phyloP scores from a whole-genome alignment of 1,140 invertebrate species.

The Plutomurus gul region DNA sequence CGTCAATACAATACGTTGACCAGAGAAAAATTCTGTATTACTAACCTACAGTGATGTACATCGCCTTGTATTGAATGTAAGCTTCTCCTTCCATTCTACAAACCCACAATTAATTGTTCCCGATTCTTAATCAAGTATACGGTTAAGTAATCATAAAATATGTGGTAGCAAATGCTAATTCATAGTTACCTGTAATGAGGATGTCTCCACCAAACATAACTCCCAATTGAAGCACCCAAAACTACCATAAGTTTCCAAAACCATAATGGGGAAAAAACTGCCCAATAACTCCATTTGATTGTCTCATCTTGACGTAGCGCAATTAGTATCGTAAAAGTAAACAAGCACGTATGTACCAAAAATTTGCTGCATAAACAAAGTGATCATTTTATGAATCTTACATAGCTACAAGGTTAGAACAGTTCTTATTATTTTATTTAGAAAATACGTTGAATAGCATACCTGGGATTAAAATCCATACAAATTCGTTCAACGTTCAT shows the following conservation, averaged over 20 bases:
- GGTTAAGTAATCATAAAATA: background rate
- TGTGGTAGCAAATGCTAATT: background rate
- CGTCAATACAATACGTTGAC: too few relatives aligned
- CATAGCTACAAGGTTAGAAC: background rate
- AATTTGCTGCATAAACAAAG: constrained; percentile 80
- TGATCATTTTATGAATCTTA: background rate
- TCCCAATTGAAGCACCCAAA: constrained; percentile 82
- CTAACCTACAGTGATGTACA: constrained; percentile 45
- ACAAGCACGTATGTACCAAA: constrained; percentile 87
- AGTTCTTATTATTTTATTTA: background rate
- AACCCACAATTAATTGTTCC: constrained; percentile 34
- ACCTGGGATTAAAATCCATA: constrained; percentile 92
- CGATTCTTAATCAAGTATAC: background rate
- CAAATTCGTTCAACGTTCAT: constrained; percentile 89
- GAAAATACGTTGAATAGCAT: constrained; percentile 53
- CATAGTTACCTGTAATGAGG: constrained; percentile 80
- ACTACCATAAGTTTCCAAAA: constrained; percentile 94
- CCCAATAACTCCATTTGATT: constrained; percentile 91
- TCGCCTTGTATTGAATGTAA: constrained; percentile 92
- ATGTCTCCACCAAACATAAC: constrained; percentile 92
- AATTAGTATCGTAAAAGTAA: constrained; percentile 87
- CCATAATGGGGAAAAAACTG: constrained; percentile 93
- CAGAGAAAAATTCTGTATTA: too few relatives aligned
- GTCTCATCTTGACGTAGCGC: constrained; percentile 84
- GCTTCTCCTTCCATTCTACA: constrained; percentile 88